Evolutionary conservation across 2,888 invertebrate genomes (phyloP), one percentile per base, ranked within the genome.

Genomic region (Spialia ferax): DNA sequence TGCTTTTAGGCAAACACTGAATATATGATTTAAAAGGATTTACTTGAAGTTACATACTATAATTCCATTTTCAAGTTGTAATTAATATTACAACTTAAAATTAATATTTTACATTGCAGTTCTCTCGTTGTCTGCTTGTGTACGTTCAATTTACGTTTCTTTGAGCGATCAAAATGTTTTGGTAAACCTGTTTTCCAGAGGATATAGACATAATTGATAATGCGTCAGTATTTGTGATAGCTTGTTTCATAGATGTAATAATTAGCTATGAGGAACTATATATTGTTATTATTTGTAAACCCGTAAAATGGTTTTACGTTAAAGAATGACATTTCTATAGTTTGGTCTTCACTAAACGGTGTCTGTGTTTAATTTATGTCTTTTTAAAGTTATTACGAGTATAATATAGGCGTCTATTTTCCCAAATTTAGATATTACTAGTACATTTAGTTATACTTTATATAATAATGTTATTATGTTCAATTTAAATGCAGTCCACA

Each of bases 221-320:
- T 23, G n/a, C 13, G 50, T 52, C 50, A 52, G 23, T 52, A 59
- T n/a, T 45, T 57, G 18, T 57, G 29, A 38, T 55, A 55, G n/a
- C 13, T n/a, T 57, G 10, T 22, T 20, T 45, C 15, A 7, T 42
- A 42, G 15, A 42, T 42, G n/a, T 38, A 32, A 32, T 13, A 38
- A 13, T 3, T 38, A 38, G 7, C 42, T 42, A 15, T 42, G 42
- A 42, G 8, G 7, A 42, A 15, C 8, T 42, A 8, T 42, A 42
- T 42, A 18, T 15, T 45, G n/a, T n/a, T n/a, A n/a, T n/a, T 11
- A 35, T 45, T 45, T 45, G 10, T 45, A 15, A 45, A 10, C 1
- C 15, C 0, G 3, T 2, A 20, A 45, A 45, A 4, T 10, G 10
- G 18, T 45, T 18, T 45, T 18, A 3, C 10, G 20, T 45, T 45